phyloP scores from a whole-genome alignment of 1,140 invertebrate species.

The honey bee (Apis mellifera) region DNA sequence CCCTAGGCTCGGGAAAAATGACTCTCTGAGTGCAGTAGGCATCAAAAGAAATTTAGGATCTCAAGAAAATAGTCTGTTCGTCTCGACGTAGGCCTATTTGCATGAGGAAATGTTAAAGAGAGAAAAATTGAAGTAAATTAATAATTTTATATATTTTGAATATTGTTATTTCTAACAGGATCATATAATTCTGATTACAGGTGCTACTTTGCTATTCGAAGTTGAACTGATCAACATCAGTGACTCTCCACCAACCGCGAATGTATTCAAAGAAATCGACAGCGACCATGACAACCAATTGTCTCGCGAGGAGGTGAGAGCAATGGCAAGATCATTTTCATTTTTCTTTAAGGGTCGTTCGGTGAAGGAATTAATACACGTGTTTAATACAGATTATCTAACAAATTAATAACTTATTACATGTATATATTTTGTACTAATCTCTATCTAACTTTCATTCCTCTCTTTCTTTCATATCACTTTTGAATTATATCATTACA shows the following conservation, averaged over 20 bases:
- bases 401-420: not conserved
- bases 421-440: too few species aligned
- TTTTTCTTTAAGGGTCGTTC: constrained; percentile 62
- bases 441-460: too few species aligned
- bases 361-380: constrained; percentile 66
- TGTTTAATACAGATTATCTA: not conserved
- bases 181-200: constrained; percentile 76
- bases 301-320: constrained; percentile 95
- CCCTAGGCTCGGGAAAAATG: not conserved
- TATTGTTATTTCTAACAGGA: not conserved
- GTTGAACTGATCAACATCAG: constrained; percentile 96
- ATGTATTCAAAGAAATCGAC: constrained; percentile 98
- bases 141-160: too few species aligned
- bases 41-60: constrained; percentile 8
- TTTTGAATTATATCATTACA: too few species aligned
- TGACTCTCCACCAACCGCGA: constrained; percentile 91
- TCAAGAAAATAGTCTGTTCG: not conserved
- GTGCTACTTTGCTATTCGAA: constrained; percentile 94
- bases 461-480: too few species aligned
- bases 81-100: not conserved
- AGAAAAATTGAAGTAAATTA: too few species aligned
- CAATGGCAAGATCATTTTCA: constrained; percentile 83
- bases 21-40: constrained; percentile 19
- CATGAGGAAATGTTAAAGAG: too few species aligned
- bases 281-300: constrained; percentile 93